phyloP scores from a whole-genome alignment of 2,888 invertebrate species.

The Ophion costatus region DNA sequence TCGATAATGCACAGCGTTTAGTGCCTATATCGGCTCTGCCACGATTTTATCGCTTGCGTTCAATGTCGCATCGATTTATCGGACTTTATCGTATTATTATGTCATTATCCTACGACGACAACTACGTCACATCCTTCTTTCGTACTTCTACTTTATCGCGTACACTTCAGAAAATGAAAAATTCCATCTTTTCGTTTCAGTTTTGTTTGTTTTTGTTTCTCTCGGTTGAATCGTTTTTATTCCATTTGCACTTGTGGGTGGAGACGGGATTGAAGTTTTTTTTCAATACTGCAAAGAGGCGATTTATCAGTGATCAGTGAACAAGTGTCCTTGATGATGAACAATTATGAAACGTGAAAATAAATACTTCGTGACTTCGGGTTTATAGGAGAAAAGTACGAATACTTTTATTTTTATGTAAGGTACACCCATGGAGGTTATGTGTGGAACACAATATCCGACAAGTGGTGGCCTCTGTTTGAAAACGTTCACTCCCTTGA shows the following conservation, averaged over 20 bases:
- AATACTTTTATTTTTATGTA: too few species aligned
- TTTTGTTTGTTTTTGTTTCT: neutral
- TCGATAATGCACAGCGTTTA: slow-evolving; percentile 31
- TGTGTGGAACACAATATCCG: too few species aligned
- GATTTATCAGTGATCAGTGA: neutral
- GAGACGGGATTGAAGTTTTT: neutral
- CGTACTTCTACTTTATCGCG: slow-evolving; percentile 24
- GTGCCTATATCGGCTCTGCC: slow-evolving; percentile 19
- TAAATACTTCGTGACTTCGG: too few species aligned
- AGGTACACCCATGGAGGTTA: too few species aligned
- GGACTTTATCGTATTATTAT: slow-evolving; percentile 64
- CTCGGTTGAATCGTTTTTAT: neutral
- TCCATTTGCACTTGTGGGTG: neutral
- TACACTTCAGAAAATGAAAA: neutral
- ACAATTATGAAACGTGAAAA: neutral
- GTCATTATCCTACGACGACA: slow-evolving; percentile 42
- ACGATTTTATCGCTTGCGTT: slow-evolving; percentile 34
- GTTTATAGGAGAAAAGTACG: too few species aligned
- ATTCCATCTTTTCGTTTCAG: neutral
- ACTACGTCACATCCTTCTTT: neutral
- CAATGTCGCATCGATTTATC: slow-evolving; percentile 62
- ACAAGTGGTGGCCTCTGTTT: too few species aligned
- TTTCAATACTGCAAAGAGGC: neutral
- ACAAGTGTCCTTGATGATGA: neutral
- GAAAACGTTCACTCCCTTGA: too few species aligned